phyloP scores from a whole-genome alignment of 2,113 vertebrate genomes.

The Butastur rufipennis region DNA sequence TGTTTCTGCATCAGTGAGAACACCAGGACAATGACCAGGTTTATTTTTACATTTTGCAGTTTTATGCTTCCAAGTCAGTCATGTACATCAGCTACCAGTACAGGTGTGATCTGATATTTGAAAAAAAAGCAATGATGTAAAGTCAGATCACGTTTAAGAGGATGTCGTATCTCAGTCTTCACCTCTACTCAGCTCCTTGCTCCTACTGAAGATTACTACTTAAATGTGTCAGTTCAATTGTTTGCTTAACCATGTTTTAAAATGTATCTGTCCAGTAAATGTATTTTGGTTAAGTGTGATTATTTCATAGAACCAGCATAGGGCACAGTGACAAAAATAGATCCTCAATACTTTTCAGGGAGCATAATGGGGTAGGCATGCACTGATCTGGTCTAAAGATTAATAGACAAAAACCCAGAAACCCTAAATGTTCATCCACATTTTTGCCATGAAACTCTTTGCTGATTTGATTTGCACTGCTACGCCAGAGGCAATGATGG shows the following conservation, averaged over 20 bases:
- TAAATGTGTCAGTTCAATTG: background rate
- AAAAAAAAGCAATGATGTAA: background rate
- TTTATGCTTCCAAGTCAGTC: background rate
- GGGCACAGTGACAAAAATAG: background rate
- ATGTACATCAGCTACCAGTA: background rate
- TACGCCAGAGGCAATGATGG: background rate
- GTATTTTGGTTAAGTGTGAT: background rate
- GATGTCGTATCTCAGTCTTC: background rate
- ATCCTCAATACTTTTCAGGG: background rate
- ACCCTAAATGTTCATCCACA: background rate
- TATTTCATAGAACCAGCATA: background rate
- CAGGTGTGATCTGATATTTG: background rate
- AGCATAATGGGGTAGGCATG: background rate
- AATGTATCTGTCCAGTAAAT: background rate
- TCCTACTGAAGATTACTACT: background rate
- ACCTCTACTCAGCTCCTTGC: background rate
- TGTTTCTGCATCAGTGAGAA: background rate
- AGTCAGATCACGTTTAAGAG: background rate
- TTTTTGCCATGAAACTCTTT: background rate
- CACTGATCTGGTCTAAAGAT: background rate
- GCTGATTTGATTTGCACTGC: background rate
- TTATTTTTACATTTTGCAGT: background rate
- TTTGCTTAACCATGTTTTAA: background rate
- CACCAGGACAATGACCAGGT: background rate
- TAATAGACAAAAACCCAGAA: fast-evolving